Evolutionary conservation across 2,888 invertebrate genomes (phyloP).

Genomic region (Candidula unifasciata): DNA sequence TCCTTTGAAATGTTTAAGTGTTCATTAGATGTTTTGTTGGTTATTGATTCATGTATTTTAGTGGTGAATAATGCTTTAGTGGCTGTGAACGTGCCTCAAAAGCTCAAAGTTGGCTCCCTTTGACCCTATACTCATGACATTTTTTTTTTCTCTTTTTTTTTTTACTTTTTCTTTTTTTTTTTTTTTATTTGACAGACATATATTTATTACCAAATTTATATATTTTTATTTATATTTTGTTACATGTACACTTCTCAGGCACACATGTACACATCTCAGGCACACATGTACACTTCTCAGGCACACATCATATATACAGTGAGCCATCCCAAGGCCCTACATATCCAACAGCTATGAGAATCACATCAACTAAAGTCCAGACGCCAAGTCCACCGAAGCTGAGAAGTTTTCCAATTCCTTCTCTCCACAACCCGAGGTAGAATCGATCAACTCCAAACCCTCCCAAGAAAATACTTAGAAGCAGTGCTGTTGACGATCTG

Average conservation of each 20-base stretch:
- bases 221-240: no score
- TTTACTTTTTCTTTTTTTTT: no score
- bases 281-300: neutral
- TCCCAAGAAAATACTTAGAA: slow-evolving; percentile 93
- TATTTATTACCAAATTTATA: no score
- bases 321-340: slow-evolving; percentile 98
- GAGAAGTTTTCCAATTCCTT: slow-evolving; percentile 98
- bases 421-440: slow-evolving; percentile 98
- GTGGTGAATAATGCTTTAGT: no score
- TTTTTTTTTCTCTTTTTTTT: no score
- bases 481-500: slow-evolving; percentile 94
- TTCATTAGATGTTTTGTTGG: no score
- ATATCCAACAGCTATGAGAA: slow-evolving; percentile 97
- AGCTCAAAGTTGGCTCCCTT: no score
- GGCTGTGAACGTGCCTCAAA: no score
- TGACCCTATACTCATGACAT: no score
- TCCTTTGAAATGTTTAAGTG: no score
- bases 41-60: no score
- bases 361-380: slow-evolving; percentile 98
- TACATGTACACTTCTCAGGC: neutral
- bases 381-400: slow-evolving; percentile 99
- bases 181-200: no score
- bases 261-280: neutral
- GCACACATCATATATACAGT: slow-evolving; percentile 84
- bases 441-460: slow-evolving; percentile 98